A percentile compares a stretch with the other conserved stretches of the same genome.
These are phyloP conservation scores for Labrus mixtus DNA, from an alignment of 2,113 vertebrate species.

Conservation along the genomic window DNA sequence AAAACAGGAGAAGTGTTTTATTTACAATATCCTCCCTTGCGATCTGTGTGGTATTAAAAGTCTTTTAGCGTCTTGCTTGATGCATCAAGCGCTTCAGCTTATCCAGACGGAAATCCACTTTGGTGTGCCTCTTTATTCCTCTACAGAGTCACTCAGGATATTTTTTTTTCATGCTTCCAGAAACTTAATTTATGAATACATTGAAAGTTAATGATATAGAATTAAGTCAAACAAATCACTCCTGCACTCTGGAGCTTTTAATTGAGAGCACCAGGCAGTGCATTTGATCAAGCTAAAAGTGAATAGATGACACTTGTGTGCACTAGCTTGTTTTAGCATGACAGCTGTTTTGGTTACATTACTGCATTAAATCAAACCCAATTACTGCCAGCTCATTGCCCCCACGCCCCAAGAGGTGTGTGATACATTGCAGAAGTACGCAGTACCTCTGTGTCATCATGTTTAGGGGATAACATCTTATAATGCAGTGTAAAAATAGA, in stretches of 20 bases:
- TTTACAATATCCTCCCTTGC: conserved; percentile 33
- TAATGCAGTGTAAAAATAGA: conserved; percentile 18
- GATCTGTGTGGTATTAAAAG: conserved; percentile 28
- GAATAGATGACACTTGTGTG: conserved; percentile 53
- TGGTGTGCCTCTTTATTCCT: background rate
- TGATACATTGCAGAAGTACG: conserved; percentile 18
- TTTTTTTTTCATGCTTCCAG: no score
- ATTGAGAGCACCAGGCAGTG: conserved; percentile 38
- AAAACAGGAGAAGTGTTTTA: conserved; percentile 57
- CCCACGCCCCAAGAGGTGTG: conserved; percentile 55
- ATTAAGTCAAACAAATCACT: conserved; percentile 52
- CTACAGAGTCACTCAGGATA: background rate
- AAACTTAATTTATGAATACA: conserved; percentile 20
- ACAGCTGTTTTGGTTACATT: conserved; percentile 73
- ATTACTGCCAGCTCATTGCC: conserved; percentile 72
- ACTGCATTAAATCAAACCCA: conserved; percentile 75
- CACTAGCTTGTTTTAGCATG: conserved; percentile 60
- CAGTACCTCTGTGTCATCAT: conserved; percentile 16
- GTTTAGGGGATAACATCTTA: conserved; percentile 5
- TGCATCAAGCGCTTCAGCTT: conserved; percentile 26
- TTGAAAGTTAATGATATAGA: conserved; percentile 33
- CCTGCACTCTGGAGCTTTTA: conserved; percentile 27
- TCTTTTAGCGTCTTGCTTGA: conserved; percentile 52
- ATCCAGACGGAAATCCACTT: conserved; percentile 11
- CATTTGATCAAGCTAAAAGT: conserved; percentile 61